phyloP scores from a whole-genome alignment of 30 jellyfish, hydroid and myxozoan genomes.

The Nemopilema nomurai region DNA sequence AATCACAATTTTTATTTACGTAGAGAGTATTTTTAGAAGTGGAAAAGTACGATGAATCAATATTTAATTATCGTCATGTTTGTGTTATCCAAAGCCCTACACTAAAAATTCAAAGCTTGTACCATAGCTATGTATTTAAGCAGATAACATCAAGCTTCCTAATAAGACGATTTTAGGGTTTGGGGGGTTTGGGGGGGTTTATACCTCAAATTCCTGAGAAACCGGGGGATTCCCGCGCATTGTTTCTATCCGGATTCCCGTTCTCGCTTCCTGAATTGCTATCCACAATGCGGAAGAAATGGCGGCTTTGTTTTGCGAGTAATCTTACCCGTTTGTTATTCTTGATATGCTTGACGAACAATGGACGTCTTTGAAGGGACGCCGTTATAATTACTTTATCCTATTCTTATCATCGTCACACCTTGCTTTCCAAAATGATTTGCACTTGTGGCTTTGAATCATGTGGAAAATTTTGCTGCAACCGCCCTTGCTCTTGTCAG shows the following conservation, averaged over 20 bases:
- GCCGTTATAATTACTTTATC: neutral
- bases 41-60: too few species aligned
- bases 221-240: neutral
- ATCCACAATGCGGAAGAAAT: neutral
- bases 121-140: too few species aligned
- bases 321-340: neutral
- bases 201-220: neutral
- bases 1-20: too few species aligned
- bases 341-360: neutral
- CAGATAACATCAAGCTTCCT: too few species aligned
- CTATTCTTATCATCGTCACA: neutral
- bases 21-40: too few species aligned
- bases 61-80: too few species aligned
- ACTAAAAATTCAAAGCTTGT: too few species aligned
- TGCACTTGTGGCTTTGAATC: neutral
- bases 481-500: neutral
- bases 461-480: neutral
- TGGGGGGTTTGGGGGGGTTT: too few species aligned
- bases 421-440: neutral
- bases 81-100: too few species aligned
- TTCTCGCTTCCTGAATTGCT: neutral
- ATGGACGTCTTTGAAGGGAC: neutral
- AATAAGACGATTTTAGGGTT: too few species aligned
- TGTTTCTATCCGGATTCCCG: too few species aligned
- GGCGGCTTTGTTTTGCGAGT: neutral